phyloP scores from a whole-genome alignment of 53 echinoderm and acorn worm genomes.

The Pentamera pediparva region DNA sequence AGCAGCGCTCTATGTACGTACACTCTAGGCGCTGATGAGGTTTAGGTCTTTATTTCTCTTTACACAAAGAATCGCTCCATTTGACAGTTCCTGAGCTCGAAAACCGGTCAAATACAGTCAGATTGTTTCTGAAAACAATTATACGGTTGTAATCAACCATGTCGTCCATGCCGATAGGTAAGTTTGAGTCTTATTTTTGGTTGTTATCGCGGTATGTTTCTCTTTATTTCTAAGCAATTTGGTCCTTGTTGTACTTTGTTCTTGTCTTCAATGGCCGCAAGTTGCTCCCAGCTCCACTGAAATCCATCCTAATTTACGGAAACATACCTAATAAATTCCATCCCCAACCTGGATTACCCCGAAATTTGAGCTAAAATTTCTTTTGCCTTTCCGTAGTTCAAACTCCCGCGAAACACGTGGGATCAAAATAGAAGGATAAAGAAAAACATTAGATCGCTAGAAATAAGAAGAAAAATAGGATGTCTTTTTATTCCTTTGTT shows the following conservation, averaged over 20 bases:
- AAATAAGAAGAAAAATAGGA: conserved; percentile 45
- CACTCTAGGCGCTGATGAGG: conserved; percentile 32
- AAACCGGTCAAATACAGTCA: conserved; percentile 24
- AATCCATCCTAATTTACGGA: conserved; percentile 22
- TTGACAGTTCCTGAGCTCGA: conserved; percentile 21
- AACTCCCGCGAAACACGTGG: conserved; percentile 43
- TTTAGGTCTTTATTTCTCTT: conserved; percentile 40
- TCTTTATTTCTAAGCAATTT: conserved; percentile 32
- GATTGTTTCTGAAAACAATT: conserved; percentile 21
- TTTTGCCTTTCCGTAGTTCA: conserved; percentile 24
- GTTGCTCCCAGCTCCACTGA: conserved; percentile 22
- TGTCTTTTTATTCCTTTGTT: conserved; percentile 46
- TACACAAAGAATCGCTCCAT: conserved; percentile 40
- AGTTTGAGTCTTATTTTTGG: conserved; percentile 21
- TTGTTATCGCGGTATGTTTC: conserved; percentile 25
- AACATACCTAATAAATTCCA: conserved; percentile 29
- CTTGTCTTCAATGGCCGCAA: conserved; percentile 40
- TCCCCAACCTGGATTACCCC: conserved; percentile 13
- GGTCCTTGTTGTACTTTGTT: conserved; percentile 34
- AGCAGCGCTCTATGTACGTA: conserved; percentile 30
- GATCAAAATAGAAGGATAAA: conserved; percentile 42
- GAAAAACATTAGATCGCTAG: conserved; percentile 40
- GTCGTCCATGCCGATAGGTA: conserved; percentile 40
- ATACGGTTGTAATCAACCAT: conserved; percentile 22
- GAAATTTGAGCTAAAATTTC: conserved; percentile 27